Evolutionary conservation across 2,797 vertebrate genomes (phyloP).

Genomic region (Megaceryle alcyon): DNA sequence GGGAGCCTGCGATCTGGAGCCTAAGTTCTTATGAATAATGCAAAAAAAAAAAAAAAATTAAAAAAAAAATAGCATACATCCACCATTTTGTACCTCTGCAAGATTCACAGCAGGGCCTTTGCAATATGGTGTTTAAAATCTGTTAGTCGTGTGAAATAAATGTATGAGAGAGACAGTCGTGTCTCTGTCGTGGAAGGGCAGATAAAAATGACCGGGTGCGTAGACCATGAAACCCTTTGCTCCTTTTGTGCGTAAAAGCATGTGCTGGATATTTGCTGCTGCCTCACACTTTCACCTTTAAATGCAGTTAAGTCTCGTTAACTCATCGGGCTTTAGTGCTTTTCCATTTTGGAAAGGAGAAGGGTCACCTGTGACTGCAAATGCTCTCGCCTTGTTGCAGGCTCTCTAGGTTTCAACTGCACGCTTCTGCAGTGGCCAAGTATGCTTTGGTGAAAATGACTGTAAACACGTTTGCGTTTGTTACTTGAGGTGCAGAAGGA

Average conservation of each 20-base stretch:
- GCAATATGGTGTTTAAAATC: conserved; percentile 80
- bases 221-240: conserved; percentile 37
- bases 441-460: neutral
- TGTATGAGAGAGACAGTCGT: neutral
- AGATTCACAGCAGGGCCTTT: conserved; percentile 72
- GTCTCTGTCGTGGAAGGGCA: conserved; percentile 23
- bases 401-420: neutral
- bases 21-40: conserved; percentile 65
- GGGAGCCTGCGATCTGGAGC: neutral
- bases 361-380: conserved; percentile 5
- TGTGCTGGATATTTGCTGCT: conserved; percentile 40
- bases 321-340: neutral
- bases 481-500: conserved; percentile 22
- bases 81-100: conserved; percentile 85
- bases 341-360: conserved; percentile 27
- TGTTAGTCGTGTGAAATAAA: conserved; percentile 31
- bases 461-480: conserved; percentile 12
- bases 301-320: neutral
- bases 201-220: neutral
- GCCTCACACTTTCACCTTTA: neutral
- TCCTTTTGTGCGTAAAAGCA: conserved; percentile 51
- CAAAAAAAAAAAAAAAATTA: neutral
- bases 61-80: conserved; percentile 58
- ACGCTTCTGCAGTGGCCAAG: conserved; percentile 13
- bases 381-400: neutral